Base-by-base conservation (phyloP, 2,888 invertebrate genomes). In the Clistopyga incitator region DNA sequence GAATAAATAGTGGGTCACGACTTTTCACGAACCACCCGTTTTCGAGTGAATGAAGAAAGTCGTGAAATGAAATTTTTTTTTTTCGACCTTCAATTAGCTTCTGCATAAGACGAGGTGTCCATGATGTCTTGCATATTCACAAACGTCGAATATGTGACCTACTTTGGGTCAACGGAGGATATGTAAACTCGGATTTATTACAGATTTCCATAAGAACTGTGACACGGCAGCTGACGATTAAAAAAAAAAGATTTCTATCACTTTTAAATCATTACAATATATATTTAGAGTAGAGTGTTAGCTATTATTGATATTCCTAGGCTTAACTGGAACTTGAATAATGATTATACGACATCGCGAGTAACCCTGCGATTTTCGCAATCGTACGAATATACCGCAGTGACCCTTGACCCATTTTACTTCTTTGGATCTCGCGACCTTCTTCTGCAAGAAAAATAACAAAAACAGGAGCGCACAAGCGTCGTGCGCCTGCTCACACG, bases 351-450 rank as follows among this genome's bases (percentile, higher is more conserved):
- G 64, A 38, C 10, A 38, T 29, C 10, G 38, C 38, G 34, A 8
- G 11, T 38, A 61, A 38, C 38, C 0, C 20, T 20, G 11, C 18
- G 38, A 38, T 38, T 18, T 64, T 38, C 42, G 10, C 18, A 38
- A 3, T 18, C 8, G 38, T 64, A 64, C 10, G 20, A 38, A 38
- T 64, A 64, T 18, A 38, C 64, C 64, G 64, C 64, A 38, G 38
- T 38, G 38, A 64, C 71, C 64, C 67, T 59, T 59, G 81, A 71
- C 72, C 72, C 67, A 38, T 59, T 81, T 81, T 67, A 59, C 59
- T 56, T 72, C 50, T 67, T 79, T 59, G 23, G 52, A 42, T 45
- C 50, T 25, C 59, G 71, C 59, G 71, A 67, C 67, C 77, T 59
- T 42, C 59, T 59, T 72, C 65, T 67, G 42, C 38, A 45, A 50